These are phyloP conservation scores for Drosophila bunnanda DNA, from an alignment of 2,888 invertebrate species.

Conservation along the genomic window DNA sequence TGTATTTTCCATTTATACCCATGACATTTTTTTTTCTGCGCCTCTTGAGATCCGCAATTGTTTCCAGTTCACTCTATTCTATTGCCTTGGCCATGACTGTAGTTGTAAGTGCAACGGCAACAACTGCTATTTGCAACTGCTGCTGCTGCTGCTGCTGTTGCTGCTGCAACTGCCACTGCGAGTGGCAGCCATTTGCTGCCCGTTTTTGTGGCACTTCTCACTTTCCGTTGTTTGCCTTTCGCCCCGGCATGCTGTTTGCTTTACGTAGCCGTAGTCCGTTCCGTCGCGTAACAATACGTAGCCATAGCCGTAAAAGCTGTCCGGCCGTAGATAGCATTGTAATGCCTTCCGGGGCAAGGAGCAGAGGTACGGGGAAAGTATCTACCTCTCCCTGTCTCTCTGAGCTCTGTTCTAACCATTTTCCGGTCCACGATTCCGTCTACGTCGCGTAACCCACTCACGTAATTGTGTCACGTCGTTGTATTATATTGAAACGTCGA, in stretches of 20 bases:
- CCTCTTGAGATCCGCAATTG: slow-evolving; percentile 10
- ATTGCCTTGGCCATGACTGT: slow-evolving; percentile 37
- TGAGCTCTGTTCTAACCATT: background rate
- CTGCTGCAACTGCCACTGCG: slow-evolving; percentile 20
- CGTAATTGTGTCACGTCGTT: slow-evolving; percentile 38
- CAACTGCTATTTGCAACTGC: slow-evolving; percentile 9
- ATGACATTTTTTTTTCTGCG: background rate
- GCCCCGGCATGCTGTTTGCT: slow-evolving; percentile 34
- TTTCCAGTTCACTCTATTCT: slow-evolving; percentile 8
- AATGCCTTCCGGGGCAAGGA: slow-evolving; percentile 17
- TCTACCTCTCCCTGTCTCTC: slow-evolving; percentile 1
- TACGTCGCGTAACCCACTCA: slow-evolving; percentile 25
- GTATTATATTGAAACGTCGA: slow-evolving; percentile 38
- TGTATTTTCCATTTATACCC: slow-evolving; percentile 14
- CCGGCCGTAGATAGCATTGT: slow-evolving; percentile 35
- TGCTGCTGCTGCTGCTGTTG: slow-evolving; percentile 3
- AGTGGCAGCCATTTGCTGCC: slow-evolving; percentile 53
- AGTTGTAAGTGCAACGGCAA: slow-evolving; percentile 6
- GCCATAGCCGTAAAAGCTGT: slow-evolving; percentile 13
- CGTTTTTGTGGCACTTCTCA: slow-evolving; percentile 45
- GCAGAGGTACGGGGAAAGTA: background rate
- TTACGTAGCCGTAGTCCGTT: slow-evolving; percentile 19
- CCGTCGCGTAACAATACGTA: slow-evolving; percentile 28
- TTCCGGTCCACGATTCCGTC: slow-evolving; percentile 13
- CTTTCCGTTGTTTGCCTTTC: slow-evolving; percentile 54